A percentile compares a stretch with the other conserved stretches of the same genome.
These are phyloP conservation scores for Nannoperca obscura DNA, from an alignment of 2,797 vertebrate species.

Conservation along the genomic window DNA sequence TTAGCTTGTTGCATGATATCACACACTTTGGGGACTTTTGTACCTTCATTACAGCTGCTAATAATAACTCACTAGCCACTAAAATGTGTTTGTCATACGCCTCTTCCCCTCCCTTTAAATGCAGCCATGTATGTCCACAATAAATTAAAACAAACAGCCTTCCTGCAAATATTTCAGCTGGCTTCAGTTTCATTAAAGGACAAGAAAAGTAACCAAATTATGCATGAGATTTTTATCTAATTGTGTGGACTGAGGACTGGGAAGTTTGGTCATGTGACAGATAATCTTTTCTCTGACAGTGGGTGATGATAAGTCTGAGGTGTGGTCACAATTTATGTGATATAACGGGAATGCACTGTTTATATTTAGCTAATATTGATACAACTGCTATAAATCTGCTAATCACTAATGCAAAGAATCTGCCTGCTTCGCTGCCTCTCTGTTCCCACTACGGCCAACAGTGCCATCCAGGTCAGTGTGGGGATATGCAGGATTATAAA, in stretches of 20 bases:
- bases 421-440: background rate
- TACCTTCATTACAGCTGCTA: background rate
- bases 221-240: background rate
- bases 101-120: background rate
- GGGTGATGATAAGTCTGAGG: background rate
- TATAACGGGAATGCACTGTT: background rate
- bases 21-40: background rate
- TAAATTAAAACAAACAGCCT: slow-evolving; percentile 15
- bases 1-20: background rate
- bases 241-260: background rate
- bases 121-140: background rate
- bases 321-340: background rate
- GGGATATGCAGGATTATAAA: slow-evolving; percentile 6
- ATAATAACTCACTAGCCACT: background rate
- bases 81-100: slow-evolving; percentile 6
- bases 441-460: background rate
- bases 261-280: background rate
- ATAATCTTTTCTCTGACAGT: background rate
- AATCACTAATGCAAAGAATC: background rate
- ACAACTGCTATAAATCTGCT: background rate
- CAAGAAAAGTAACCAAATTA: background rate
- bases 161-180: background rate
- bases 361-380: background rate
- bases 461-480: slow-evolving; percentile 1
- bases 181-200: slow-evolving; percentile 4